Percentiles rank a stretch among this genome's conserved stretches.
phyloP scores from a whole-genome alignment of 2,888 invertebrate genomes.

The Gymnosoma rotundatum region DNA sequence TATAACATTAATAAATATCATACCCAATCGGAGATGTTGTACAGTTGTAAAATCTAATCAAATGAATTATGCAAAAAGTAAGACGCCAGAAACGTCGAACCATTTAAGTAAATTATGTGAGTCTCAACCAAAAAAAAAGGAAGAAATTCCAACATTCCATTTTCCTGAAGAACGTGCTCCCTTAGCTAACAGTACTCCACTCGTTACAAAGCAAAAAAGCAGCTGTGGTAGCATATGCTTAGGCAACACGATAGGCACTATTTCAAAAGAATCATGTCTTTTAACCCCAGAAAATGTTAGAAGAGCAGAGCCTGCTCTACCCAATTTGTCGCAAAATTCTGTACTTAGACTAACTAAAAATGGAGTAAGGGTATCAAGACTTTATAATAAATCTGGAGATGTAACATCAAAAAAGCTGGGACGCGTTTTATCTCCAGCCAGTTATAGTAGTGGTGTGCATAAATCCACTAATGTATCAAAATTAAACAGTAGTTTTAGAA shows the following conservation, averaged over 20 bases:
- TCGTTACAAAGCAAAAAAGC: not conserved
- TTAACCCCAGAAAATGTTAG: conserved; percentile 71
- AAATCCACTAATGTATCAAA: not conserved
- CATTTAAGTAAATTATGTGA: not conserved
- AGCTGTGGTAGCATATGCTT: not conserved
- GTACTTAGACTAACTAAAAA: conserved; percentile 32
- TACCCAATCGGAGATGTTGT: conserved; percentile 76
- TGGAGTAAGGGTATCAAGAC: conserved; percentile 49
- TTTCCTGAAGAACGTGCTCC: conserved; percentile 6
- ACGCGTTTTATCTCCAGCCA: conserved; percentile 18
- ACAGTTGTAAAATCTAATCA: conserved; percentile 5
- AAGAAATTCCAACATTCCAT: not conserved
- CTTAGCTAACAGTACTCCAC: conserved; percentile 63
- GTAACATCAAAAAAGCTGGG: conserved; percentile 64
- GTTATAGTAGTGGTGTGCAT: not conserved
- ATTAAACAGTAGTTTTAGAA: conserved; percentile 47
- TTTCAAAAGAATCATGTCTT: not conserved
- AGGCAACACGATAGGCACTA: not conserved
- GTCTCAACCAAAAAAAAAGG: not conserved
- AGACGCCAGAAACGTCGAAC: accelerated
- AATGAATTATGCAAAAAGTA: not conserved
- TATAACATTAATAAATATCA: conserved; percentile 76
- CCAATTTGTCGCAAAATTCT: conserved; percentile 33
- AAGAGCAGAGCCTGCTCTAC: conserved; percentile 34
- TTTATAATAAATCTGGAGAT: conserved; percentile 60